Base-by-base conservation (phyloP, 2,113 vertebrate genomes). In the Tricholaema leucomelas region DNA sequence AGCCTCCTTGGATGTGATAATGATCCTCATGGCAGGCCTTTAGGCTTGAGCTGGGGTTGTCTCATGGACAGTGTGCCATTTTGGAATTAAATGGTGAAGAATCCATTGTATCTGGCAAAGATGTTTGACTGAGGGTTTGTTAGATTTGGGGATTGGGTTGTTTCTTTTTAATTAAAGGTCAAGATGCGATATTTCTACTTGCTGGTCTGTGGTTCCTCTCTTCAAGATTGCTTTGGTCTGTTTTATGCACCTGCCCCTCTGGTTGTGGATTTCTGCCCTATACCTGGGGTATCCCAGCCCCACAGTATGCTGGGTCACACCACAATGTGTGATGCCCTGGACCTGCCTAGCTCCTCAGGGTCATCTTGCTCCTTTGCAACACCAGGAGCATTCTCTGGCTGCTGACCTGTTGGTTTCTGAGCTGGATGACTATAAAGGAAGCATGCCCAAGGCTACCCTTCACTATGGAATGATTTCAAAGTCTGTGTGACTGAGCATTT, bases 181-280 rank as follows among this genome's bases (percentile, higher is more conserved):
- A 54, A 31, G 40, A 30, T 87, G n/a, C 70, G 56, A 16, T 74
- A 14, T 88, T 92, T 81, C 48, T 91, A 25, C 58, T 84, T 81
- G 35, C 35, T 84, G 30, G n/a, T 85, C 24, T 93, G 46, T 65
- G 59, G 15, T 73, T 87, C 60, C 48, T 91, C 31, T 77, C 30
- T 71, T 69, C 54, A 67, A 55, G 28, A 13, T 50, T 72, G 36
- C 31, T 87, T n/a, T 74, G 33, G 12, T 70, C 25, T 73, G 11
- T 21, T 25, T 14, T 1, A 0, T 33, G 4, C 25, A 21, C 18
- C 0, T 1, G 23, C 16, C 9, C 6, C 16, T 25, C 28, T 0
- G 0, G 4, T 2, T 91, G 46, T 2, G 0, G 28, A 12, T 74
- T 30, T 44, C 35, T 90, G 65, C 5, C 4, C 18, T 35, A 0